A percentile compares a stretch with the other conserved stretches of the same genome.
Evolutionary conservation across 2,113 vertebrate genomes (phyloP).

Genomic region (Pionites leucogaster): DNA sequence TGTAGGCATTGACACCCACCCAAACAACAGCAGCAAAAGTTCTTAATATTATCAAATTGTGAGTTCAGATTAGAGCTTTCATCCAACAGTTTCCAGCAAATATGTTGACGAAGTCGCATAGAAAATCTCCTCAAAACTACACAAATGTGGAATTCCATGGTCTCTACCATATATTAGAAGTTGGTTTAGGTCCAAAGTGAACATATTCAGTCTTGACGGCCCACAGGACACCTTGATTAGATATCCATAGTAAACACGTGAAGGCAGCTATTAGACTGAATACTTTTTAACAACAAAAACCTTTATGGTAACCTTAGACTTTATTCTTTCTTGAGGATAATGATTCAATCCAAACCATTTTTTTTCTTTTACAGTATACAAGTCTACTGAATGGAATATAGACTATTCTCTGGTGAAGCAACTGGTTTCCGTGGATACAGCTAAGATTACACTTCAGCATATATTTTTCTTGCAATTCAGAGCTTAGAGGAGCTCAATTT

Average conservation of each 20-base stretch:
- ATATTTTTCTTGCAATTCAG: slow-evolving; percentile 28
- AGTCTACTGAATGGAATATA: not conserved
- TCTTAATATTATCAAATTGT: not conserved
- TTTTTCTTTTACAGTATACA: not conserved
- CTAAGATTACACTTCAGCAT: slow-evolving; percentile 26
- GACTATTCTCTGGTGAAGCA: not conserved
- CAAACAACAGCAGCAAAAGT: not conserved
- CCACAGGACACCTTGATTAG: not conserved
- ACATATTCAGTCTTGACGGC: not conserved
- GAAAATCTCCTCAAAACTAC: not conserved
- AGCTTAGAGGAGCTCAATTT: slow-evolving; percentile 29
- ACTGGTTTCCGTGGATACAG: slow-evolving; percentile 53
- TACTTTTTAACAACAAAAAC: not conserved
- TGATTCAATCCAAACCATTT: not conserved
- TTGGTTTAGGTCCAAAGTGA: not conserved
- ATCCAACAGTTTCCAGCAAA: not conserved
- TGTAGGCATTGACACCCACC: not conserved
- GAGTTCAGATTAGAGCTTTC: not conserved
- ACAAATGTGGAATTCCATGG: not conserved
- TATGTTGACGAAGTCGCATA: not conserved
- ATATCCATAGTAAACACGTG: not conserved
- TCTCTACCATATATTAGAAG: not conserved
- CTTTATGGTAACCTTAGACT: not conserved
- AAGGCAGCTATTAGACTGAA: not conserved
- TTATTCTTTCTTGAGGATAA: not conserved